Conservation (phyloP, 92 coral and sea anemone species). For the Galaxea fascicularis region DNA sequence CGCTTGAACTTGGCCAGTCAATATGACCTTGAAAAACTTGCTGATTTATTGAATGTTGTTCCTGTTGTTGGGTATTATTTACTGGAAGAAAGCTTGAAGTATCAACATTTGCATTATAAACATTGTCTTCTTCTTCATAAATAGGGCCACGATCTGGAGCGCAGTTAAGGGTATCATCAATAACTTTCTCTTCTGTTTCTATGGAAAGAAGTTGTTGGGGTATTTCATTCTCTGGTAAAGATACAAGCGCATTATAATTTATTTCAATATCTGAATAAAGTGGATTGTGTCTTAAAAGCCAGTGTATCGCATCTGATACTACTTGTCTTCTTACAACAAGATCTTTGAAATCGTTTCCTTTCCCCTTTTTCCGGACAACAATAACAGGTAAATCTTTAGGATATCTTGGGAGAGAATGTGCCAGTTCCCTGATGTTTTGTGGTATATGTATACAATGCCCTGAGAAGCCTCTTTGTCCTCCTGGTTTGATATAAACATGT, state of each 20-base stretch:
- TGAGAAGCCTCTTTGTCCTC: constrained; percentile 48
- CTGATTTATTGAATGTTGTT: constrained; percentile 33
- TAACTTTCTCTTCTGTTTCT: constrained; percentile 54
- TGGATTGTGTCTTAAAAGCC: constrained; percentile 42
- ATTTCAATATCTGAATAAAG: constrained; percentile 47
- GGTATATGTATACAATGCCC: constrained; percentile 61
- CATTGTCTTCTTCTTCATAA: constrained; percentile 46
- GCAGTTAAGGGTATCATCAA: constrained; percentile 43
- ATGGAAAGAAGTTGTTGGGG: constrained; percentile 47
- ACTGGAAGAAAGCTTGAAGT: constrained; percentile 60
- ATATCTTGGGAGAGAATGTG: constrained; percentile 47
- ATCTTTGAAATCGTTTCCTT: constrained; percentile 33
- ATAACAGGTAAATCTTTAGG: constrained; percentile 47
- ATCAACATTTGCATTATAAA: constrained; percentile 46
- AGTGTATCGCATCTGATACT: constrained; percentile 37
- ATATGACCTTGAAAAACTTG: constrained; percentile 32
- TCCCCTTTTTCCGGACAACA: constrained; percentile 30
- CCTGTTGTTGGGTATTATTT: constrained; percentile 43
- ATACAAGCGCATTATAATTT: constrained; percentile 37
- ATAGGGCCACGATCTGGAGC: constrained; percentile 44
- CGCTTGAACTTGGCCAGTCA: constrained; percentile 47
- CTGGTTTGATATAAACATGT: too few species aligned
- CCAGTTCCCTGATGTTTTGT: constrained; percentile 42
- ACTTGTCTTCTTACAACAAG: constrained; percentile 48
- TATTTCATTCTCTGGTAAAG: constrained; percentile 58